Evolutionary conservation across 2,888 invertebrate species (phyloP), one percentile per base, ranked within the genome.

Genomic region (Cryptus armator): DNA sequence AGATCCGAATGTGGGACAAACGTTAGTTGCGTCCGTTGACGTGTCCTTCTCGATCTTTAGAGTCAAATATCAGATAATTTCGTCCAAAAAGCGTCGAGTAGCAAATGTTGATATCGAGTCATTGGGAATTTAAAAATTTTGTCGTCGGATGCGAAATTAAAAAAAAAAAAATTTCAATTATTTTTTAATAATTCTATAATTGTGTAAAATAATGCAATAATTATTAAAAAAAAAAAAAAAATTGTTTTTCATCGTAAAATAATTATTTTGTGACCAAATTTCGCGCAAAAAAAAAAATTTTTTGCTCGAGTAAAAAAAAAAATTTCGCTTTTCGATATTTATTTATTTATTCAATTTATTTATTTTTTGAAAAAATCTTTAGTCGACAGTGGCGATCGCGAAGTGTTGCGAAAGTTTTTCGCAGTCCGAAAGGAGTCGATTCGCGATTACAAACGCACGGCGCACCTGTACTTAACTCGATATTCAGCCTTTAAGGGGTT

Each of bases 1-100:
- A 88, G 86, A 86, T 87, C 84, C 87, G 89, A 89, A 90, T 90
- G 88, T 90, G 89, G 90, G 89, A 90, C 90, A 89, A 90, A 90
- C 88, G 89, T 90, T 89, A 88, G 88, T 86, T 80, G 86, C 86
- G 87, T 88, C 37, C 53, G 53, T 19, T 53, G 53, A 53, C 16
- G 16, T 62, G 88, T 62, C 89, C 87, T 88, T 86, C 88, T 89
- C 89, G 88, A 76, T 83, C 86, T 56, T 64, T 75, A 79, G 48
- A 56, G 43, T 53, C 56, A 64, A 71, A 64, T 51, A 16, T 51
- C 51, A 19, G 9, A 53, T 51, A 16, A 53, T 16, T 53, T 53
- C 2, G 3, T 10, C 5, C 53, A 53, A 9, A 9, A 37, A 7
- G 6, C 37, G 37, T 37, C 1, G 6, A 37, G 37, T 37, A 37